Evolutionary conservation across 30 jellyfish, hydroid and myxozoan species (phyloP).

Genomic region (Hydra vulgaris): DNA sequence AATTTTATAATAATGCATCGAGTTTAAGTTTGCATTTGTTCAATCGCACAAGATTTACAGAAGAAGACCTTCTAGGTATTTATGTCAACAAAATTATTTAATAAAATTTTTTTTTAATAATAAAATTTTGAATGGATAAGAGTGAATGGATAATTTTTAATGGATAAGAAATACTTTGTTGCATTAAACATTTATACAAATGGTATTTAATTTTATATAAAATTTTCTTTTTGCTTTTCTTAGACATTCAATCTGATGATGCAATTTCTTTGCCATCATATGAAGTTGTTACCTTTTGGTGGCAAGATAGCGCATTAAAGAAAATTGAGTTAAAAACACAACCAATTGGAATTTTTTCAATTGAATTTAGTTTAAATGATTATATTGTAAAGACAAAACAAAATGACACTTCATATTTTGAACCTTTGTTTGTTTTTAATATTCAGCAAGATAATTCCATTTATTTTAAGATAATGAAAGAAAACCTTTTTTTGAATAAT

Average conservation of each 20-base stretch:
- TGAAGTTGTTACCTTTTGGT: not conserved
- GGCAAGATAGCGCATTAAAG: not conserved
- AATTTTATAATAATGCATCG: not conserved
- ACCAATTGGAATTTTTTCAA: not conserved
- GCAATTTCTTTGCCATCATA: not conserved
- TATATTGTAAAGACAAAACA: not conserved
- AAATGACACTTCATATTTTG: not conserved
- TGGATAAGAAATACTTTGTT: too few species aligned
- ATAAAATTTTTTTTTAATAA: too few species aligned
- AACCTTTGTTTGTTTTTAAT: not conserved
- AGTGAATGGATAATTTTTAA: too few species aligned
- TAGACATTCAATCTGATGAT: not conserved
- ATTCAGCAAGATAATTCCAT: not conserved
- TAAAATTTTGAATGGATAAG: too few species aligned
- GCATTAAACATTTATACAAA: too few species aligned
- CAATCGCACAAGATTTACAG: not conserved
- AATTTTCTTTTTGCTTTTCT: too few species aligned
- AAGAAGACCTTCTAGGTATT: not conserved
- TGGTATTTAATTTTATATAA: too few species aligned
- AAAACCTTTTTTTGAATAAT: too few species aligned
- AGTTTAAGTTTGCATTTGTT: not conserved
- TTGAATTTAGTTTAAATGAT: not conserved
- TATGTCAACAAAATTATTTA: too few species aligned
- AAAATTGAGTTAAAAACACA: not conserved
- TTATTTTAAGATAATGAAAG: not conserved